These are phyloP conservation scores for Mola mola DNA, from an alignment of 2,113 vertebrate genomes.

Conservation along the genomic window DNA sequence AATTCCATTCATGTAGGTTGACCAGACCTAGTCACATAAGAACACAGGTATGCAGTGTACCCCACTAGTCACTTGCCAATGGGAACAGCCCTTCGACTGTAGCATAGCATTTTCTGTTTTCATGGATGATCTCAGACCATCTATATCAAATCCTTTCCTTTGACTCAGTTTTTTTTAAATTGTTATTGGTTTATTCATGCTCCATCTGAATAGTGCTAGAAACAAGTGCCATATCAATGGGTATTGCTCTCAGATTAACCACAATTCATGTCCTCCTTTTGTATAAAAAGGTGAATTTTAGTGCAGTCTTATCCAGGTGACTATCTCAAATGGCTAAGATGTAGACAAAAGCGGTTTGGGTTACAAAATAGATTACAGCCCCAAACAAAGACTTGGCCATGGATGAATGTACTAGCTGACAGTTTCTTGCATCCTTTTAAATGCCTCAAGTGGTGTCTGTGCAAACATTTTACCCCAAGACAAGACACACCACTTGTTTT, in stretches of 20 bases:
- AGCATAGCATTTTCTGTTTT: constrained; percentile 53
- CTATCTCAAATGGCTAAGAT: constrained; percentile 58
- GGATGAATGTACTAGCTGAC: constrained; percentile 57
- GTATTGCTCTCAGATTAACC: constrained; percentile 67
- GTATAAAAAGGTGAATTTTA: constrained; percentile 75
- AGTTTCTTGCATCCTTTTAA: constrained; percentile 60
- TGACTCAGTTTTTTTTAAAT: constrained; percentile 21
- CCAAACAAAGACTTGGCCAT: constrained; percentile 72
- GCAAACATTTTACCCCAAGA: background rate
- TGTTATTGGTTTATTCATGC: constrained; percentile 53
- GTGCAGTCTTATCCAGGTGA: constrained; percentile 69
- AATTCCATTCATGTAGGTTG: constrained; percentile 68
- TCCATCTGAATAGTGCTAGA: constrained; percentile 64
- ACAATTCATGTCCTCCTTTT: constrained; percentile 70
- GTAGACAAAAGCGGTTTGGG: constrained; percentile 75
- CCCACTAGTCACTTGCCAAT: constrained; percentile 61
- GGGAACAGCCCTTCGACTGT: constrained; percentile 55
- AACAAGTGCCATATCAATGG: constrained; percentile 74
- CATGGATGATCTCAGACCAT: constrained; percentile 55
- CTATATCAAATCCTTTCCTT: constrained; percentile 66
- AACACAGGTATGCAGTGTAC: constrained; percentile 58
- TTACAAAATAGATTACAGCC: constrained; percentile 76
- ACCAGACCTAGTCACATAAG: constrained; percentile 56
- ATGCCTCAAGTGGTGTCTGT: constrained; percentile 51
- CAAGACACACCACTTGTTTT: constrained; percentile 29